phyloP scores from a whole-genome alignment of 1,140 invertebrate species.

The Notospermus geniculatus region DNA sequence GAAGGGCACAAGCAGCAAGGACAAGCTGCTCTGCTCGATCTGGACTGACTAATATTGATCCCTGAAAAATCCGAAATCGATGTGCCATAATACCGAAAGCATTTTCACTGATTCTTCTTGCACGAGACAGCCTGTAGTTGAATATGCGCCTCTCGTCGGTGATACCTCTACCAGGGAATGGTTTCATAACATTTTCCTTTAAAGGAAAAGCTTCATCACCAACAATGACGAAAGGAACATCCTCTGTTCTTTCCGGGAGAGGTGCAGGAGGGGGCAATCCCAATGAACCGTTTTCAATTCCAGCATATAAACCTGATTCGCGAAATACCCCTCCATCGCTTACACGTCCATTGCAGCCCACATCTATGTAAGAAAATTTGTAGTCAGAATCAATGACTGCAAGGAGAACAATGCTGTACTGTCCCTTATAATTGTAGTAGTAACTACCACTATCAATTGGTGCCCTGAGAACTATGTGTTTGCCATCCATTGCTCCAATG shows the following conservation, averaged over 20 bases:
- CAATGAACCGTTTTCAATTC: neutral
- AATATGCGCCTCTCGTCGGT: neutral
- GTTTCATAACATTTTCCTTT: constrained; percentile 7
- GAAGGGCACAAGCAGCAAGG: constrained; percentile 1
- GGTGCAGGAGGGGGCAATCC: neutral
- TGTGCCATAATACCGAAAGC: neutral
- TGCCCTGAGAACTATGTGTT: too few relatives aligned
- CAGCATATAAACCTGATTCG: neutral
- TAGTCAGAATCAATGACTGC: constrained; percentile 2
- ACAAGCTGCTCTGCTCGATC: neutral
- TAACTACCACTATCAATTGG: too few relatives aligned
- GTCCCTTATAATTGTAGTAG: constrained; percentile 7
- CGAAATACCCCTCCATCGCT: neutral
- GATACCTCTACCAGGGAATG: neutral
- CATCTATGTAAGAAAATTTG: neutral
- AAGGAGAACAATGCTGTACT: constrained; percentile 2
- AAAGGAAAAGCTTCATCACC: constrained; percentile 3
- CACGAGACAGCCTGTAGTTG: neutral
- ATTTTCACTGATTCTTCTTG: constrained; percentile 5
- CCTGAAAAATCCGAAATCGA: constrained; percentile 2
- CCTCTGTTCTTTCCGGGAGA: neutral
- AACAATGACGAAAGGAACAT: neutral
- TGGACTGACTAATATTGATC: neutral
- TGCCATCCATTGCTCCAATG: too few relatives aligned
- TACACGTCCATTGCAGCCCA: neutral